Conservation (phyloP, 2,888 invertebrate species). For the Endotricha flammealis region DNA sequence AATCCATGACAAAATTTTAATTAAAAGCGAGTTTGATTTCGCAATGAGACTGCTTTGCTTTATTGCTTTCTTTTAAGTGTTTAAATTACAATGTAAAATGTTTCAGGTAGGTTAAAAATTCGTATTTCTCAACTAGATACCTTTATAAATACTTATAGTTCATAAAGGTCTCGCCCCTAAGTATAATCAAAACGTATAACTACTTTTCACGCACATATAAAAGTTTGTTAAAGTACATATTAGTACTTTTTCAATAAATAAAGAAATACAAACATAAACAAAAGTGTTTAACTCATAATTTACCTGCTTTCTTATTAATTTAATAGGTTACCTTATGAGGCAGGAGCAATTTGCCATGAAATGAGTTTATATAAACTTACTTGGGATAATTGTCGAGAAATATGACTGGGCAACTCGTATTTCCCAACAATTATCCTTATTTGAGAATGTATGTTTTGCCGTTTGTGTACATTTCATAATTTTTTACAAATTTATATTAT, state of each 20-base stretch:
- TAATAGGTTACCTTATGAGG: slow-evolving; percentile 33
- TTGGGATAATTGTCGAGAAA: slow-evolving; percentile 43
- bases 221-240: too few relatives aligned
- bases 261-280: too few relatives aligned
- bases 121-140: too few relatives aligned
- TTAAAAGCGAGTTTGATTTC: slow-evolving; percentile 3
- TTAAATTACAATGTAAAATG: too few relatives aligned
- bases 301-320: slow-evolving; percentile 45
- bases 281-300: too few relatives aligned
- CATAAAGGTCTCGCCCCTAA: too few relatives aligned
- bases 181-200: too few relatives aligned
- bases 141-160: too few relatives aligned
- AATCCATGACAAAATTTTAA: slow-evolving; percentile 11
- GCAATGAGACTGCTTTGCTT: background rate
- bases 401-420: slow-evolving; percentile 33
- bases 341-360: slow-evolving; percentile 38
- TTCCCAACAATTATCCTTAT: slow-evolving; percentile 26
- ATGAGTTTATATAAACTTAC: slow-evolving; percentile 44
- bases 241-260: too few relatives aligned
- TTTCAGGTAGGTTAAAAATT: too few relatives aligned
- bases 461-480: background rate
- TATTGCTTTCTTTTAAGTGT: background rate
- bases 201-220: too few relatives aligned
- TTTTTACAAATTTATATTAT: too few relatives aligned
- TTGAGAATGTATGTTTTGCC: slow-evolving; percentile 19